Conservation (phyloP, 2,797 vertebrate genomes). For the Streptopelia turtur region DNA sequence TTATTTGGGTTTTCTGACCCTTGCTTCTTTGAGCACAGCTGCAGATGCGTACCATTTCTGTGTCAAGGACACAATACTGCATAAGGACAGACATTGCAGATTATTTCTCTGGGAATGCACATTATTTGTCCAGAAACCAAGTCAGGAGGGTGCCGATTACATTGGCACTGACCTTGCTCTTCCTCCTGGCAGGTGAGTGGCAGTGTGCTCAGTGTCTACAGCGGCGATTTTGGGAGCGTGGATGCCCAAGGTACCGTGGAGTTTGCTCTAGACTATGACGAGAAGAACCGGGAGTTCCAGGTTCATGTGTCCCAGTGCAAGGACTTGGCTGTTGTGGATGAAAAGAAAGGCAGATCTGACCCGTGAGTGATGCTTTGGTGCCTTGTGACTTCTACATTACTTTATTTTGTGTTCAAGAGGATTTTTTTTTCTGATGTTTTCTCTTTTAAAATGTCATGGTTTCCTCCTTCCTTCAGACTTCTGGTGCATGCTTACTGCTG, state of each 20-base stretch:
- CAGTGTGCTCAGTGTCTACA: constrained; percentile 79
- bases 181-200: constrained; percentile 72
- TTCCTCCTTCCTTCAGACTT: neutral
- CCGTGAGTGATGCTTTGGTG: constrained; percentile 68
- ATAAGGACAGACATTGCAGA: neutral
- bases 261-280: constrained; percentile 77
- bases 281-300: constrained; percentile 79
- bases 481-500: neutral
- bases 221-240: constrained; percentile 76
- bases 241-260: constrained; percentile 75
- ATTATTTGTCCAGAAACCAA: neutral
- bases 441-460: neutral
- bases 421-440: neutral
- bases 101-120: neutral
- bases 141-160: neutral
- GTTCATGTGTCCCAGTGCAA: constrained; percentile 76
- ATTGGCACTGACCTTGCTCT: neutral
- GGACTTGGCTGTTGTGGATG: constrained; percentile 77
- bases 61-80: neutral
- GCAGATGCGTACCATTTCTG: neutral
- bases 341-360: constrained; percentile 78
- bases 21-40: neutral
- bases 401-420: neutral
- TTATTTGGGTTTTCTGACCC: neutral
- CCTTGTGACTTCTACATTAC: neutral